Percentiles rank a stretch among this genome's conserved stretches.
These are phyloP conservation scores for Fratercula arctica DNA, from an alignment of 2,797 vertebrate genomes.

Conservation along the genomic window DNA sequence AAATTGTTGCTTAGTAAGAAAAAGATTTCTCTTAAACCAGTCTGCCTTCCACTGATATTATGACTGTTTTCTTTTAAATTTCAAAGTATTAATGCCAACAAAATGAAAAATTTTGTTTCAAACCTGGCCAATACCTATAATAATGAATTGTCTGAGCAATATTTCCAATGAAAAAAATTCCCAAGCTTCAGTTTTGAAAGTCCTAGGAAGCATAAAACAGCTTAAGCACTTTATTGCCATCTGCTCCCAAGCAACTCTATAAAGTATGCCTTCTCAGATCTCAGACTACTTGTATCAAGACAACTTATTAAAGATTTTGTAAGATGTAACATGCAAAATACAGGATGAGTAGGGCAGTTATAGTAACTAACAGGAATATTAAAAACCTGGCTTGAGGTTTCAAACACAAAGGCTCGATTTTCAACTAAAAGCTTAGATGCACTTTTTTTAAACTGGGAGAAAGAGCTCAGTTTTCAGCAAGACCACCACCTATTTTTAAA, in stretches of 20 bases:
- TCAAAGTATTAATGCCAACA: neutral
- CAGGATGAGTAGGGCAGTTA: neutral
- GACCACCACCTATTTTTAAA: neutral
- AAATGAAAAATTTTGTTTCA: neutral
- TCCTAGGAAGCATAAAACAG: neutral
- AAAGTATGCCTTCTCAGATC: neutral
- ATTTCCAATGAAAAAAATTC: neutral
- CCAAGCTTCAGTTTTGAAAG: neutral
- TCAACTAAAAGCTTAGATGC: neutral
- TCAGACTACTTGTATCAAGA: neutral
- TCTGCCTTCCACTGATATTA: neutral
- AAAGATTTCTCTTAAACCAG: neutral
- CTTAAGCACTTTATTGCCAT: neutral
- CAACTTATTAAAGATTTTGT: neutral
- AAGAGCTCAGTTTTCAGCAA: neutral
- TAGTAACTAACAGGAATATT: accelerated
- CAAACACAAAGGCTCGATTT: neutral
- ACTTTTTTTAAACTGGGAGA: neutral
- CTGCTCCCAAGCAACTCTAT: neutral
- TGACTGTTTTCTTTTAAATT: neutral
- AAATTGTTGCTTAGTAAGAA: neutral
- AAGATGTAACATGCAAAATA: neutral
- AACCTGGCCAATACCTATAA: neutral
- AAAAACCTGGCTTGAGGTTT: neutral
- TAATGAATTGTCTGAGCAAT: neutral